Evolutionary conservation across 2,797 vertebrate species (phyloP).

Genomic region (Chaetodon trifasciatus): DNA sequence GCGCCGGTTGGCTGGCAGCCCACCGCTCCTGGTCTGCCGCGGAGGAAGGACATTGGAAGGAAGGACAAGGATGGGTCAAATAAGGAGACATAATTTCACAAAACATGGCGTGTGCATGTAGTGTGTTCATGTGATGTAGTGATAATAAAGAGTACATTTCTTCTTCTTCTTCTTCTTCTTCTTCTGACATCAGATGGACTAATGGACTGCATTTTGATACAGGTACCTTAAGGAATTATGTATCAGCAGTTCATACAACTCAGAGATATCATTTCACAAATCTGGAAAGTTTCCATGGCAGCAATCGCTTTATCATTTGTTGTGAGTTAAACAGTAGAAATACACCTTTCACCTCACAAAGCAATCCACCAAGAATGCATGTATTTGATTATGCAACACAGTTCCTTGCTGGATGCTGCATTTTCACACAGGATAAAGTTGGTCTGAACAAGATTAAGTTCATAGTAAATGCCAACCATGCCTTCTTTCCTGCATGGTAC

Average conservation of each 20-base stretch:
- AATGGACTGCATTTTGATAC: background rate
- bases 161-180: too few species aligned
- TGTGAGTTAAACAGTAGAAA: background rate
- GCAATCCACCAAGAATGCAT: background rate
- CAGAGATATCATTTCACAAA: background rate
- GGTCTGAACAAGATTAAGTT: background rate
- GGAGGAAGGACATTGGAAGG: too few species aligned
- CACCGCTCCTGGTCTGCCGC: too few species aligned
- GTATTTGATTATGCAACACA: background rate
- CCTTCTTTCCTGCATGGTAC: background rate
- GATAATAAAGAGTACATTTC: too few species aligned
- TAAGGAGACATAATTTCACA: too few species aligned
- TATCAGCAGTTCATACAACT: background rate
- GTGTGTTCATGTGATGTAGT: too few species aligned
- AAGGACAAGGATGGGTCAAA: too few species aligned
- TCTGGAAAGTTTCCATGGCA: background rate
- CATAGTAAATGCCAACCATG: background rate
- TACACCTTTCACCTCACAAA: background rate
- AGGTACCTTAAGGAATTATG: background rate
- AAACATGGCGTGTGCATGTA: too few species aligned
- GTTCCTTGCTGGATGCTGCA: background rate
- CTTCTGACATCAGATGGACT: background rate
- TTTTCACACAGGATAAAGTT: background rate
- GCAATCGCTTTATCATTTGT: background rate
- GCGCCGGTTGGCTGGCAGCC: too few species aligned